Evolutionary conservation across 2,113 vertebrate species (phyloP).

Genomic region (Stercorarius parasiticus): DNA sequence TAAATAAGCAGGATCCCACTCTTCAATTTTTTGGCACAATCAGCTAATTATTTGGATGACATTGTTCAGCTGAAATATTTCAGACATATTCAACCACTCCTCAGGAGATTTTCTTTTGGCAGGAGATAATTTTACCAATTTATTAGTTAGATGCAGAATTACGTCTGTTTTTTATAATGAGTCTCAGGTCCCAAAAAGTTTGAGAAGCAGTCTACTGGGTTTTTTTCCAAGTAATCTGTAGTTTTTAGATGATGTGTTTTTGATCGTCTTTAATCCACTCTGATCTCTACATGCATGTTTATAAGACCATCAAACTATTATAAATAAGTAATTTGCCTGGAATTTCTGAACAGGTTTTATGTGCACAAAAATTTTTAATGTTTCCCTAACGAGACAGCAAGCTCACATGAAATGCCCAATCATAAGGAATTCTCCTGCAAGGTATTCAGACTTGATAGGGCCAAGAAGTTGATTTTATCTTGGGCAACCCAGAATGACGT

Average conservation of each 20-base stretch:
- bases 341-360: background rate
- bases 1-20: background rate
- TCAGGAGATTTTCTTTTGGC: background rate
- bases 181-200: background rate
- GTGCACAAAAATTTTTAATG: background rate
- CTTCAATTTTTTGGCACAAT: background rate
- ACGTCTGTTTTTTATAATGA: background rate
- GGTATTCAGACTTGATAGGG: background rate
- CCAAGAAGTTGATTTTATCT: background rate
- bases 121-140: background rate
- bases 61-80: background rate
- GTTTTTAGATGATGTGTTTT: background rate
- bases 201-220: background rate
- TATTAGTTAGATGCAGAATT: background rate
- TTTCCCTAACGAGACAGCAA: background rate
- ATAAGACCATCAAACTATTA: background rate
- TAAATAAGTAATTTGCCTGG: background rate
- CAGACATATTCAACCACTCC: background rate
- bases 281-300: background rate
- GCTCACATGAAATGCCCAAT: background rate
- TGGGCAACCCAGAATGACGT: background rate
- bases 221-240: background rate
- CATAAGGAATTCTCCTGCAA: background rate
- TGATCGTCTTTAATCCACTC: background rate
- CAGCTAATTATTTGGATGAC: background rate